These are phyloP conservation scores for Drosophila prosaltans DNA, from an alignment of 1,140 invertebrate genomes.

Conservation along the genomic window DNA sequence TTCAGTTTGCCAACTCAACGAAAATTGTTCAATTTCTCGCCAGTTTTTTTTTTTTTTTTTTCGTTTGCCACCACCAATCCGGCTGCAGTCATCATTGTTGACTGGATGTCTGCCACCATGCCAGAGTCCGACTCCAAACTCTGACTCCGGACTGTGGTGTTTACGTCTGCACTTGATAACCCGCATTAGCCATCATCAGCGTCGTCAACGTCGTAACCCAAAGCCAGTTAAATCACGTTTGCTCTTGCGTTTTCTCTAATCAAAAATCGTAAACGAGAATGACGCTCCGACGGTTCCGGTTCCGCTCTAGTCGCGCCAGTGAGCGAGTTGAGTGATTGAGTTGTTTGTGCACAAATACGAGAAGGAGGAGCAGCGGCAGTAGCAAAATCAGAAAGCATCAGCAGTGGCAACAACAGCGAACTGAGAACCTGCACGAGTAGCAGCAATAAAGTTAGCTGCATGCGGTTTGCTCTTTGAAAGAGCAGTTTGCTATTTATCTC, in stretches of 20 bases:
- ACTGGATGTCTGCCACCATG: not conserved
- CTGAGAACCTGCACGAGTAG: not conserved
- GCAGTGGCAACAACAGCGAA: not conserved
- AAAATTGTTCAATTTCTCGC: conserved; percentile 31
- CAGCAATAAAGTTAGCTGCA: conserved; percentile 43
- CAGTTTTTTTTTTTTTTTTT: not conserved
- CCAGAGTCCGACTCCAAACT: not conserved
- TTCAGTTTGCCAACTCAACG: conserved; percentile 1
- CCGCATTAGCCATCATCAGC: conserved; percentile 55
- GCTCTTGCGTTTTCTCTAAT: conserved; percentile 62
- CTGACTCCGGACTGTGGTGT: conserved; percentile 34
- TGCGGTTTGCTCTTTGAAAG: conserved; percentile 43
- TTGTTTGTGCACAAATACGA: conserved; percentile 70
- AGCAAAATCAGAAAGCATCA: too few species aligned
- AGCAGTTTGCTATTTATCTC: conserved; percentile 48
- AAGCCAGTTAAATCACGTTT: conserved; percentile 58
- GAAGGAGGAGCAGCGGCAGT: not conserved
- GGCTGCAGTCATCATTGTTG: conserved; percentile 40
- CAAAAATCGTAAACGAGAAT: conserved; percentile 59
- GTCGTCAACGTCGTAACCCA: conserved; percentile 20
- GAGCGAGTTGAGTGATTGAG: conserved; percentile 61
- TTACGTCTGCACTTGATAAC: conserved; percentile 62
- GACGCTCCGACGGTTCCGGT: conserved; percentile 30
- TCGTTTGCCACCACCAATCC: conserved; percentile 17
- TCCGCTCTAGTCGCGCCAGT: conserved; percentile 39